Evolutionary conservation across 2,797 vertebrate species (phyloP).

Genomic region (Pangasius sanitwongsei): DNA sequence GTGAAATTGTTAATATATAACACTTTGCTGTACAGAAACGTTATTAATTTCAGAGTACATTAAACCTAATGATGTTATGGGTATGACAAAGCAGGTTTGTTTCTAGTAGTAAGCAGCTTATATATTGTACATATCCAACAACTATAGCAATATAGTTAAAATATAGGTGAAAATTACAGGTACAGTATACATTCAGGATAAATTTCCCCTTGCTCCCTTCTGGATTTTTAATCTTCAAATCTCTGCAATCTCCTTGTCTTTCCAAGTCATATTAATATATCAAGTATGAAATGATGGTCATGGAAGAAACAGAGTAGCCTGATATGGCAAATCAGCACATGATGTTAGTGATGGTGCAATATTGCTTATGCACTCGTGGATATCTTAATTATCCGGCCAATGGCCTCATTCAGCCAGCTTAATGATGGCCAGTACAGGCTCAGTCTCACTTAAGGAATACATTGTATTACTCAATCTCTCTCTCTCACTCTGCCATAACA

Average conservation of each 20-base stretch:
- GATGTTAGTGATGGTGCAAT: conserved; percentile 76
- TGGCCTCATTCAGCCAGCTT: conserved; percentile 74
- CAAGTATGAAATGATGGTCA: conserved; percentile 73
- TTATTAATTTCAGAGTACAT: background rate
- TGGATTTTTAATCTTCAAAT: background rate
- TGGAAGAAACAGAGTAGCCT: conserved; percentile 56
- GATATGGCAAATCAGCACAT: conserved; percentile 69
- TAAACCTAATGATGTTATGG: background rate
- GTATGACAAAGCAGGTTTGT: background rate
- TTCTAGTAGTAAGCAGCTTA: background rate
- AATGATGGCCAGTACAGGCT: conserved; percentile 77
- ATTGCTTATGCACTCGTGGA: conserved; percentile 78
- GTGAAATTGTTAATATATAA: background rate
- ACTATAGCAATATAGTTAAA: background rate
- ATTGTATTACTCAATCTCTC: conserved; percentile 77
- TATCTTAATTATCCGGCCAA: conserved; percentile 80
- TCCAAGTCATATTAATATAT: conserved; percentile 75
- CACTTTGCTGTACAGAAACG: background rate
- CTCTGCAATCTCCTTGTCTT: conserved; percentile 64
- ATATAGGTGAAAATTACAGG: background rate
- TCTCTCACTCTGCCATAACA: conserved; percentile 66
- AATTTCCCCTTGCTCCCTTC: background rate
- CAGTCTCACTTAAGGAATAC: conserved; percentile 79
- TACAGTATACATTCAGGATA: background rate
- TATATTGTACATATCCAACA: background rate